Evolutionary conservation across 2,888 invertebrate species (phyloP).

Genomic region (Tachina lurida): DNA sequence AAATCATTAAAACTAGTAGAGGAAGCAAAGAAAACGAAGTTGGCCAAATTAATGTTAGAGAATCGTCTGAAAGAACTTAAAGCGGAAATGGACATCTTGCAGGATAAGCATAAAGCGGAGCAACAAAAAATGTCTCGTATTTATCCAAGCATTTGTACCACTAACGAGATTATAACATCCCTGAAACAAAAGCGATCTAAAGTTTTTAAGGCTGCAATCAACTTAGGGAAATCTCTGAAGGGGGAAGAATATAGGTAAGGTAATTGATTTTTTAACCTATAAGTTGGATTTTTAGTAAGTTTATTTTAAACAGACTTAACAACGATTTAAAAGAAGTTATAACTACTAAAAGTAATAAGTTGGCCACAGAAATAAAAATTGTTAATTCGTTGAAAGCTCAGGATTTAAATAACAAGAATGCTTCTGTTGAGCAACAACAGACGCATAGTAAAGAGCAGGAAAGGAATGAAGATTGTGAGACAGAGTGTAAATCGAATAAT

Average conservation of each 20-base stretch:
- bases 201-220: slow-evolving; percentile 77
- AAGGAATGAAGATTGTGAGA: background rate
- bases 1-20: slow-evolving; percentile 79
- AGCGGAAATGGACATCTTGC: slow-evolving; percentile 77
- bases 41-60: slow-evolving; percentile 76
- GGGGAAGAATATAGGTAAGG: slow-evolving; percentile 76
- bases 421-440: background rate
- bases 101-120: slow-evolving; percentile 76
- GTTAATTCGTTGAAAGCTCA: slow-evolving; percentile 77
- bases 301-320: slow-evolving; percentile 76
- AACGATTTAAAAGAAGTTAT: slow-evolving; percentile 78
- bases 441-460: slow-evolving; percentile 1
- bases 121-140: slow-evolving; percentile 78
- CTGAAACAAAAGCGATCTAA: slow-evolving; percentile 78
- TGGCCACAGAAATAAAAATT: slow-evolving; percentile 79
- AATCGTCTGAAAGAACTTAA: slow-evolving; percentile 78
- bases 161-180: slow-evolving; percentile 78
- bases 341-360: slow-evolving; percentile 75
- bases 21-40: slow-evolving; percentile 78
- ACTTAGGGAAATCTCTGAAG: slow-evolving; percentile 77
- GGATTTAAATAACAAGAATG: slow-evolving; percentile 69
- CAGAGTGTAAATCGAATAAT: slow-evolving; percentile 2
- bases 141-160: slow-evolving; percentile 79
- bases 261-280: background rate
- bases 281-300: slow-evolving; percentile 25